Percentiles rank a stretch among this genome's conserved stretches.
Conservation (phyloP, 1,140 invertebrate genomes). For the Diorhabda sublineata region DNA sequence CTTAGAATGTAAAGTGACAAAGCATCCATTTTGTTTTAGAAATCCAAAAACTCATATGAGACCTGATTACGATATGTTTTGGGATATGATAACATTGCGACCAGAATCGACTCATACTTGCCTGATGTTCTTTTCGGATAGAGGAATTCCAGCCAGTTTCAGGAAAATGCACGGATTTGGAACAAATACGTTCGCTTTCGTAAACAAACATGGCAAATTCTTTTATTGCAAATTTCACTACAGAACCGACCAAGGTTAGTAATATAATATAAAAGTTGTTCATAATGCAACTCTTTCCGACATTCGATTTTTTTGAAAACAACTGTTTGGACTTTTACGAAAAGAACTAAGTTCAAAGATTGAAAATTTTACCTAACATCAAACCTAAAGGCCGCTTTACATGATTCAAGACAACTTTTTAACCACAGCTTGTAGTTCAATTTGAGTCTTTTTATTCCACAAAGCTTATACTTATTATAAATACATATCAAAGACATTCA, state of each 20-base stretch:
- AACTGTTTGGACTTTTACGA: no score
- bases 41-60: conserved; percentile 68
- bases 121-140: conserved; percentile 78
- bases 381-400: no score
- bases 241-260: conserved; percentile 60
- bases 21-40: conserved; percentile 10
- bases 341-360: no score
- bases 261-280: neutral
- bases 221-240: conserved; percentile 74
- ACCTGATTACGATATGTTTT: conserved; percentile 76
- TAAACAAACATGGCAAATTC: conserved; percentile 57
- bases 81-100: conserved; percentile 84
- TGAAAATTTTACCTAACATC: no score
- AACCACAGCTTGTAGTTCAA: no score
- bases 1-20: no score
- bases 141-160: conserved; percentile 86
- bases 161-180: conserved; percentile 69
- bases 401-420: no score
- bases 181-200: conserved; percentile 68
- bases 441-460: no score
- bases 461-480: no score
- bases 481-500: no score
- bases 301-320: no score
- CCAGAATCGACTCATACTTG: conserved; percentile 80
- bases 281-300: no score